A percentile compares a stretch with the other conserved stretches of the same genome.
Evolutionary conservation across 2,113 vertebrate genomes (phyloP).

Genomic region (Rhinoderma darwinii): DNA sequence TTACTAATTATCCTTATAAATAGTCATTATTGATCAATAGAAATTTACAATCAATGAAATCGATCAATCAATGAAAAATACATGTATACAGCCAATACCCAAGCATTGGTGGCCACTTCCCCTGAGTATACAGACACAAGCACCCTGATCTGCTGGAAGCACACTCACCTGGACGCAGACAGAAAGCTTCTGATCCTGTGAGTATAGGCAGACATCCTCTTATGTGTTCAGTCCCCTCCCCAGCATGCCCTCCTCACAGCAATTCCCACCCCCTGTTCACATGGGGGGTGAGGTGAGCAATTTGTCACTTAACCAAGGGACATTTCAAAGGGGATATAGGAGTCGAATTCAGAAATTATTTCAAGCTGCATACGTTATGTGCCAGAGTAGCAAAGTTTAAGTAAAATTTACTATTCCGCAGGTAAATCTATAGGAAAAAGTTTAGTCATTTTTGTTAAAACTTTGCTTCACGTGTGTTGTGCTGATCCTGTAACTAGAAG

Average conservation of each 20-base stretch:
- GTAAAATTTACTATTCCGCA: background rate
- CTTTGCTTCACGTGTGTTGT: background rate
- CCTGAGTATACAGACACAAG: background rate
- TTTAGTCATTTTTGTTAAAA: background rate
- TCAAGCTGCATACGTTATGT: background rate
- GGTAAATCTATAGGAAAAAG: too few species aligned
- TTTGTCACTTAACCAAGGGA: background rate
- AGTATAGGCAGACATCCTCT: conserved; percentile 42
- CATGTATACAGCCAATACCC: background rate
- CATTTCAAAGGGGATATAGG: background rate
- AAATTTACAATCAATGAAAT: background rate
- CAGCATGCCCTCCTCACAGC: background rate
- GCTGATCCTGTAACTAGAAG: background rate
- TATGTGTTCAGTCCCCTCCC: conserved; percentile 45
- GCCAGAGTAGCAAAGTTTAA: background rate
- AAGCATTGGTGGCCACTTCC: background rate
- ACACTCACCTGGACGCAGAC: conserved; percentile 36
- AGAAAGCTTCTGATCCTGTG: conserved; percentile 46
- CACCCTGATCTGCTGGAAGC: background rate
- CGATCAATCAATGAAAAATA: background rate
- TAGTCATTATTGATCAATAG: background rate
- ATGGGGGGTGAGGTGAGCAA: background rate
- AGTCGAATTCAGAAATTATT: background rate
- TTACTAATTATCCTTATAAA: background rate
- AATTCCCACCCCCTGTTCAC: background rate